Evolutionary conservation across 2,113 vertebrate genomes (phyloP).

Genomic region (Lanius ludovicianus): DNA sequence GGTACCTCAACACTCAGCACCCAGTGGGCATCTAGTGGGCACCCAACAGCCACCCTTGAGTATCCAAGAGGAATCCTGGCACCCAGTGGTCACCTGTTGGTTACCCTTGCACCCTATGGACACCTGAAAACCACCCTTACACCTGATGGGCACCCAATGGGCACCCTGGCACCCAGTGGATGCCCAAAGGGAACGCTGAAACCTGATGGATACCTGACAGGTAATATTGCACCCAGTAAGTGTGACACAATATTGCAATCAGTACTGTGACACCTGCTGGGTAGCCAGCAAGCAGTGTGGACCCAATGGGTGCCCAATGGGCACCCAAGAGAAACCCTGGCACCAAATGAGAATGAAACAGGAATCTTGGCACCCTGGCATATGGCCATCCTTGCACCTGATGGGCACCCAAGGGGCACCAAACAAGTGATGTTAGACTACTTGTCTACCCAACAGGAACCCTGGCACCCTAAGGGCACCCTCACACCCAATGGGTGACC

Average conservation of each 20-base stretch:
- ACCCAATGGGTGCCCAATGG: background rate
- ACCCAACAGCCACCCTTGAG: background rate
- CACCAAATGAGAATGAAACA: background rate
- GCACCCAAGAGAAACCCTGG: background rate
- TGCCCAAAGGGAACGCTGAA: background rate
- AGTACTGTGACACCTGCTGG: background rate
- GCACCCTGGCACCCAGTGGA: background rate
- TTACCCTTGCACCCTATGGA: background rate
- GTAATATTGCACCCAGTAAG: background rate
- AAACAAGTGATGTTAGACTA: background rate
- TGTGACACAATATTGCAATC: no score
- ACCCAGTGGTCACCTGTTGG: rapidly evolving
- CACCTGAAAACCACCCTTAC: background rate
- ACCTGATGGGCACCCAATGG: background rate
- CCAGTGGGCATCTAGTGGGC: no score
- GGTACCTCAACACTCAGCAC: background rate
- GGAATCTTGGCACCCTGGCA: background rate
- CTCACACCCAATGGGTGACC: background rate
- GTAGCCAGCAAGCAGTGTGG: background rate
- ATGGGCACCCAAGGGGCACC: background rate
- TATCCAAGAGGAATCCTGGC: background rate
- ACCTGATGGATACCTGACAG: background rate
- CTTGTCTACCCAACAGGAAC: background rate
- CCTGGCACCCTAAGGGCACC: background rate
- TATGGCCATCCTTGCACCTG: background rate